Evolutionary conservation across 2,888 invertebrate genomes (phyloP), one percentile per base, ranked within the genome.

Genomic region (Cynaeus angustus): DNA sequence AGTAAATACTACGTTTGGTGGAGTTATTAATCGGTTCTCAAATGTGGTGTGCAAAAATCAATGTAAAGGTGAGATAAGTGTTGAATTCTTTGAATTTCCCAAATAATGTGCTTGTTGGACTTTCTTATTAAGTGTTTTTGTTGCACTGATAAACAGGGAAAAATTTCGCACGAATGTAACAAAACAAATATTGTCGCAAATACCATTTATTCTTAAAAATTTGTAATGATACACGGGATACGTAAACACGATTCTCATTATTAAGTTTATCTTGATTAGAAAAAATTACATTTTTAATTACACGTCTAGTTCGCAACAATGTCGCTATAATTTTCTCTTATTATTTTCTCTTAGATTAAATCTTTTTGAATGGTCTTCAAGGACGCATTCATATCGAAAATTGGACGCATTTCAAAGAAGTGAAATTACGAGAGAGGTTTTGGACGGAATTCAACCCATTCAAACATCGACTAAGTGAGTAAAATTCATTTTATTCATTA

Each of bases 371-470:
- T 70, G 74, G 66, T 74, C 70, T 50, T 26, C 59, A 66, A 55
- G 55, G 68, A 67, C 16, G 46, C 65, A 68, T 61, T 41, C 66
- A 28, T 62, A 37, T 48, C 69, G 28, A 64, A 68, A 67, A 53
- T 68, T 64, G 53, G 66, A 45, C 58, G 59, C 64, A 46, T 61
- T 50, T 66, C 46, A 52, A 30, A 69, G 67, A 66, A 70, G 70
- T 69, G 64, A 70, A 71, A 66, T 68, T 48, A 71, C 72, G 30
- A 66, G 66, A 61, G 74, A 72, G 45, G 70, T 71, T 70, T 66
- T 74, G 55, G 74, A 70, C 59, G 74, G 74, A 53, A 74, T 74
- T 58, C 74, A 74, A 59, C 74, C 74, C 64, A 16, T 45, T 50
- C 38, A 46, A 66, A 55, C 16, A 55, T 26, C 10, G 12, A 50